Base-by-base conservation (phyloP, 2,797 vertebrate genomes). In the Pantherophis alleghaniensis region DNA sequence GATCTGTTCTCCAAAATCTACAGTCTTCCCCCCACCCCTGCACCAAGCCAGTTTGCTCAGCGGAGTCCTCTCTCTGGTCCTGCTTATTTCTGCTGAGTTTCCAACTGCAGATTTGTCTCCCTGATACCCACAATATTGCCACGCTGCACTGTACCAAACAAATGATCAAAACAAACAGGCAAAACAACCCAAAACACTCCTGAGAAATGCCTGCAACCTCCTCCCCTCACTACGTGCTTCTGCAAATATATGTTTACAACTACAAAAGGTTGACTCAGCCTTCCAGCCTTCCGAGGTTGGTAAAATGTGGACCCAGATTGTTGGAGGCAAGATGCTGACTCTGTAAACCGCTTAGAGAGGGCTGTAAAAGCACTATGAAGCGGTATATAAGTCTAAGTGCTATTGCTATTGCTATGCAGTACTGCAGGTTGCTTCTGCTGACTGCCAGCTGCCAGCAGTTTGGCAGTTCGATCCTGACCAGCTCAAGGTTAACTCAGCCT, bases 21-120 rank as follows among this genome's bases (percentile, higher is more conserved):
- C 74, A 24, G 0, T 47, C 20, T 74, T 37, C 10, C 2, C 1
- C 1, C 1, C 47, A 51, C 47, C 3, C 10, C 2, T 2, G 0
- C 37, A 24, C 4, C 9, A 47, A 63, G 20, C 37, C 74, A 24
- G 74, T 24, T 79, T 79, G 18, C 7, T 83, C 37, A 47, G 74
- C 4, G 4, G 20, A 24, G 4, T 24, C 47, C 20, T 24, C 37
- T 47, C 37, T 83, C 74, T 47, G 74, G 37, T 47, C 74, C 37
- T 22, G 37, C 9, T 42, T 11, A 1, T 47, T 24, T 10, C 20
- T 47, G 74, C 37, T 47, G 37, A 83, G 37, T 83, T 83, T 83
- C 74, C 74, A 83, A 24, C 79, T 83, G 79, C 42, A 47, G 20
- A 24, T 47, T 47, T 47, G 22, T 83, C 37, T 83, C 79, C 79